These are phyloP conservation scores for Harpegnathos saltator DNA, from an alignment of 1,140 invertebrate genomes.

Conservation along the genomic window DNA sequence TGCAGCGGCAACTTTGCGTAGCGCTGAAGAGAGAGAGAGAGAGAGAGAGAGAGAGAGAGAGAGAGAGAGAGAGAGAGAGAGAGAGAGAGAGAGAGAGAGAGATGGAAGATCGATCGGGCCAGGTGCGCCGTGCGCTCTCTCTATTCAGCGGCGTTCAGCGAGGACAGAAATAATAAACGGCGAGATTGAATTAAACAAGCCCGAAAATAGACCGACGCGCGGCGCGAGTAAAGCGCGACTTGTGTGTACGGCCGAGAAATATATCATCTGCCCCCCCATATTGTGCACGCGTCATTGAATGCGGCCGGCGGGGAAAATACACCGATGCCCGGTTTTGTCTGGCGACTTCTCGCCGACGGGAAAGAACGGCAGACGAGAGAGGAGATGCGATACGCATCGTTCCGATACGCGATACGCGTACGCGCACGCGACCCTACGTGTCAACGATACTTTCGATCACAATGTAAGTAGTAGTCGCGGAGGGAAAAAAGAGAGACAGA, in stretches of 20 bases:
- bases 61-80: too few species aligned
- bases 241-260: too few species aligned
- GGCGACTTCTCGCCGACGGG: conserved; percentile 73
- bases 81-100: too few species aligned
- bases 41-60: too few species aligned
- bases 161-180: conserved; percentile 14
- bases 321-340: conserved; percentile 74
- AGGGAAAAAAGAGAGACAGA: too few species aligned
- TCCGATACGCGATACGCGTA: conserved; percentile 42
- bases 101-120: conserved; percentile 16
- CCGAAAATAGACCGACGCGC: conserved; percentile 24
- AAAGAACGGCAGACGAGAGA: conserved; percentile 67
- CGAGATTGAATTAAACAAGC: conserved; percentile 42
- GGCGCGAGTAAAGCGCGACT: background rate
- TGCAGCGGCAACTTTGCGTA: conserved; percentile 22
- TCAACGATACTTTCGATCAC: background rate
- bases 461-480: background rate
- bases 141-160: background rate
- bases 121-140: background rate
- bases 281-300: conserved; percentile 77
- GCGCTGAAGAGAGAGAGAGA: too few species aligned
- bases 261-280: conserved; percentile 61
- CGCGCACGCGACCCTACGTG: too few species aligned
- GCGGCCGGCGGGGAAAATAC: conserved; percentile 70
- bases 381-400: conserved; percentile 51